Conservation (phyloP, 2,888 invertebrate genomes). For the Eupithecia vulgata region DNA sequence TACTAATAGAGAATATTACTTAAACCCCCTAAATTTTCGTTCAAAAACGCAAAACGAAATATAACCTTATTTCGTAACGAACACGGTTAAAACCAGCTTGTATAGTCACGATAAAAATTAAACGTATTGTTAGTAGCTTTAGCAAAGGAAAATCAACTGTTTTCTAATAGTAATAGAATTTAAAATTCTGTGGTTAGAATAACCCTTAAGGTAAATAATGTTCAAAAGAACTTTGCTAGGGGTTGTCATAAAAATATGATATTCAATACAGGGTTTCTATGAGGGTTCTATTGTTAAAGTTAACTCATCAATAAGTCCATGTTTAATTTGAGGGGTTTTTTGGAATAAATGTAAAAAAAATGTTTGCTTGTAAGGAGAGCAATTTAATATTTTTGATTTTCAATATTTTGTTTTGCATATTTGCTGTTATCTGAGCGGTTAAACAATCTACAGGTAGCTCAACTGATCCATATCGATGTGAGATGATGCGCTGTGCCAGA, state of each 20-base stretch:
- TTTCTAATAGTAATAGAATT: background rate
- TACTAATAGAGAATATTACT: slow-evolving; percentile 26
- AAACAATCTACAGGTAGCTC: too few species aligned
- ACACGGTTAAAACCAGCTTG: background rate
- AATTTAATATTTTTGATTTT: background rate
- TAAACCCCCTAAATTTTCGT: slow-evolving; percentile 10
- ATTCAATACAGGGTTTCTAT: slow-evolving; percentile 50
- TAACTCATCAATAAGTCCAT: slow-evolving; percentile 15
- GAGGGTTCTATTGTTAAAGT: slow-evolving; percentile 18
- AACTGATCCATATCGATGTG: too few species aligned
- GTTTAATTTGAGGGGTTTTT: slow-evolving; percentile 8
- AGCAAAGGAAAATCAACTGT: background rate
- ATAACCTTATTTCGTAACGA: background rate
- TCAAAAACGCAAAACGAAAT: background rate
- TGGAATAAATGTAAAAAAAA: background rate
- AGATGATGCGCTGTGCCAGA: too few species aligned
- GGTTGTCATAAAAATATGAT: slow-evolving; percentile 61
- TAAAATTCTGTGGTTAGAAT: slow-evolving; percentile 9
- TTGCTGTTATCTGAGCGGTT: too few species aligned
- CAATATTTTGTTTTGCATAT: too few species aligned
- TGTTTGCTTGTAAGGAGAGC: background rate
- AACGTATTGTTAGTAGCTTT: background rate
- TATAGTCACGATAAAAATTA: background rate
- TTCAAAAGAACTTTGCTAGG: slow-evolving; percentile 48
- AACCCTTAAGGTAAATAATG: slow-evolving; percentile 45